Evolutionary conservation across 2,888 invertebrate genomes (phyloP), one percentile per base, ranked within the genome.

Genomic region (Xestia c-nigrum): DNA sequence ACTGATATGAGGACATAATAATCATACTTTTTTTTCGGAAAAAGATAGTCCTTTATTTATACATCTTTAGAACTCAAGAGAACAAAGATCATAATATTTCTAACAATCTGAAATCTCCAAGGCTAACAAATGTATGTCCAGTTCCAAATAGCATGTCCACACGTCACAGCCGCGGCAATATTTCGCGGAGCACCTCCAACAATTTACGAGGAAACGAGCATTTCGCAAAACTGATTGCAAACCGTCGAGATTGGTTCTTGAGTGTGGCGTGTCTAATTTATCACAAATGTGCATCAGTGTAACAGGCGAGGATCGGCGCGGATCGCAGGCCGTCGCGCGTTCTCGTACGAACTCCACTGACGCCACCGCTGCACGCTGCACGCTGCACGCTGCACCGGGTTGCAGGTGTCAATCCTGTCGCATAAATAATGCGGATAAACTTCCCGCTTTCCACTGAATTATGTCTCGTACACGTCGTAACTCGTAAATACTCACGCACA

Each of bases 171-270:
- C 81, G 71, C 79, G 72, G 64, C 80, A 84, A 80, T 88, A 87
- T 85, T 88, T 86, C 83, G 74, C 82, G 84, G 78, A 89, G 90
- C 91, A 91, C 91, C 88, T 90, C 90, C 91, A 92, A 92, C 91
- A 91, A 94, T 93, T 94, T 92, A 93, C 93, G 91, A 92, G 91
- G 91, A 91, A 94, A 92, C 92, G 89, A 91, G 91, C 87, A 92
- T 95, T 96, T 95, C 94, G 94, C 94, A 96, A 96, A 94, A 92
- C 91, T 92, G 94, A 95, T 95, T 95, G 93, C 93, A 88, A 91
- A 90, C 91, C 90, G 90, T 88, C 87, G 89, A 94, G 94, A 94
- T 95, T 93, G 93, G 93, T 92, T 93, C 91, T 92, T 92, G 90
- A 92, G 90, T 93, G 90, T 89, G 87, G 93, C 93, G 94, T 94